Conservation (phyloP, 2,888 invertebrate genomes). For the Lasioglossum villosulum region DNA sequence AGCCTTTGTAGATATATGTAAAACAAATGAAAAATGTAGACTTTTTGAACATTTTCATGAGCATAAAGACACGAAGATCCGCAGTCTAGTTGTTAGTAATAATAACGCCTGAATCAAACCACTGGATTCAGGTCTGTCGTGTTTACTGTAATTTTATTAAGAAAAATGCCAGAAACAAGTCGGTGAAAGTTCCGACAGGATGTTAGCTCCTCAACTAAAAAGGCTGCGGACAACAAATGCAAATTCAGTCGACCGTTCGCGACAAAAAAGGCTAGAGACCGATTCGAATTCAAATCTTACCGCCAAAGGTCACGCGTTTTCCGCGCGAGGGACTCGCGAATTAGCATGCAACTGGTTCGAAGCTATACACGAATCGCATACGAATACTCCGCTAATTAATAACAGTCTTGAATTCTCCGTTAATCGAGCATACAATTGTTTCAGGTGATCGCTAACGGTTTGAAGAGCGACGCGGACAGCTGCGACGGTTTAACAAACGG, state of each 20-base stretch:
- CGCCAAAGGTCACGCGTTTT: neutral
- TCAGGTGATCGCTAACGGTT: slow-evolving; percentile 81
- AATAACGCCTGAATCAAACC: too few relatives aligned
- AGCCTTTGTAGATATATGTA: too few relatives aligned
- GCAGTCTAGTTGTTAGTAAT: too few relatives aligned
- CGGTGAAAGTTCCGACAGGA: neutral
- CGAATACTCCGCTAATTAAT: slow-evolving; percentile 42
- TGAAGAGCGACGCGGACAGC: slow-evolving; percentile 76
- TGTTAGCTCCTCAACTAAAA: neutral
- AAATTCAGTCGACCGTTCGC: neutral
- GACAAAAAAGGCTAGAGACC: neutral
- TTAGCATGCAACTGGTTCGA: slow-evolving; percentile 25
- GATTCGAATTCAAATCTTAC: neutral
- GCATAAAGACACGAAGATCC: too few relatives aligned
- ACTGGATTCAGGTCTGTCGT: too few relatives aligned
- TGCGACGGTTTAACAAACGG: slow-evolving; percentile 79
- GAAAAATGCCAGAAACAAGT: too few relatives aligned
- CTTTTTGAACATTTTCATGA: too few relatives aligned
- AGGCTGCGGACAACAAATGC: neutral
- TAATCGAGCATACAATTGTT: slow-evolving; percentile 66
- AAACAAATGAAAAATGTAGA: too few relatives aligned
- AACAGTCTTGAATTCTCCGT: slow-evolving; percentile 35
- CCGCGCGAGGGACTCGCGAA: neutral
- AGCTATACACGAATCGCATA: slow-evolving; percentile 32
- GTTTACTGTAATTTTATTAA: too few relatives aligned